Evolutionary conservation across 2,797 vertebrate genomes (phyloP), one percentile per base, ranked within the genome.

Genomic region (Sarcoramphus papa): DNA sequence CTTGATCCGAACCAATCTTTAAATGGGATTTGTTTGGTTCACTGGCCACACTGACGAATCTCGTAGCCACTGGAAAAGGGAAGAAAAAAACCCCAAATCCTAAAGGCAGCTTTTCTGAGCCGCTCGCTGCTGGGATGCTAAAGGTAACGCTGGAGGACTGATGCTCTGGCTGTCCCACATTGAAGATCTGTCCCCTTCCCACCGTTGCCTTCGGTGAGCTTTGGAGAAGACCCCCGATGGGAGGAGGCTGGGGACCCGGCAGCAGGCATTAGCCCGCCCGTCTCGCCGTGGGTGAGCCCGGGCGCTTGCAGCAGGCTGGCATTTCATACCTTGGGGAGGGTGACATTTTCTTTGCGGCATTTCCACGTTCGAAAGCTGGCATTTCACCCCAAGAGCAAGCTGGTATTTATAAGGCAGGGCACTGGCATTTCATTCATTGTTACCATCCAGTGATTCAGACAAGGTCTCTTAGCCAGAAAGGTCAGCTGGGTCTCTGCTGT

Each of bases 391-490:
- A 51, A 83, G 95, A 96, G 92, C 92, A 97, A 86, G 76, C 78
- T 96, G 96, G 94, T 95, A 97, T 97, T 97, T 97, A 92, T 90
- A 81, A 97, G 92, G 92, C 75, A 93, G 83, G 93, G 92, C 87
- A 89, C 93, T 97, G 97, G 96, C 94, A 97, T 97, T 97, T 97
- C 97, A 93, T 96, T 96, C 96, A 82, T 96, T 95, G 96, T 96
- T 97, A 92, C 97, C 94, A 96, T 90, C 93, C 94, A 95, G 94
- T 91, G 92, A 95, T 97, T 97, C 85, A 94, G 96, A 97, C 97
- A 96, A 94, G 93, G 94, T 92, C 92, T 76, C 79, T 88, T 90
- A 96, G 94, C 96, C 57, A 31, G 89, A 97, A 97, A 97, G 97
- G 93, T 97, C 97, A 96, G 28, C 67, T 85, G 62, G 94, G 88